A percentile compares a stretch with the other conserved stretches of the same genome.
Evolutionary conservation across 2,797 vertebrate species (phyloP).

Genomic region (Cynopterus sphinx): DNA sequence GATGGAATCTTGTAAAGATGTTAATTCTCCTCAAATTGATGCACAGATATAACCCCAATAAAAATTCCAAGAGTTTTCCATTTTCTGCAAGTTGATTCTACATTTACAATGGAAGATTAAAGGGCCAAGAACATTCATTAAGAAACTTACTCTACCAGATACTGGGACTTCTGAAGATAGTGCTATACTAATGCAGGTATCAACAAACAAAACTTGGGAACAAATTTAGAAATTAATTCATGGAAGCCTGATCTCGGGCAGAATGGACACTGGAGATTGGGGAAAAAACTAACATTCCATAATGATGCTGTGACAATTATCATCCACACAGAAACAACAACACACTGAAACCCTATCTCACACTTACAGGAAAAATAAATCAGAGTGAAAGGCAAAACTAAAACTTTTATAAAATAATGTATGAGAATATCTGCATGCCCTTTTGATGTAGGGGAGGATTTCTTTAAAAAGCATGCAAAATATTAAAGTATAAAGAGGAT

Average conservation of each 20-base stretch:
- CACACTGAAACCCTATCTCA: not conserved
- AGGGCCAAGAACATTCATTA: not conserved
- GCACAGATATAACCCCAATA: not conserved
- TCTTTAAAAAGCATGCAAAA: constrained; percentile 29
- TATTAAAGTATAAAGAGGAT: not conserved
- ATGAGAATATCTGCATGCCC: not conserved
- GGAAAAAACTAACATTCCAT: not conserved
- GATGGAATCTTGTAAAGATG: not conserved
- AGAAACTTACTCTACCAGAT: not conserved
- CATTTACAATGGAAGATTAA: not conserved
- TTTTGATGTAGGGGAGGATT: not conserved
- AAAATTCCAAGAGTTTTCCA: constrained; percentile 27
- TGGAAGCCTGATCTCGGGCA: not conserved
- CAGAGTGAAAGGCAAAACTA: not conserved
- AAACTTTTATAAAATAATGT: not conserved
- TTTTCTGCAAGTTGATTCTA: constrained; percentile 35
- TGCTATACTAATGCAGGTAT: not conserved
- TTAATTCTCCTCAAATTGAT: not conserved
- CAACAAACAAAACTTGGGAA: constrained; percentile 4
- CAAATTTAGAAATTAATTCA: not conserved
- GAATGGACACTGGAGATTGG: not conserved
- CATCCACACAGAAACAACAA: not conserved
- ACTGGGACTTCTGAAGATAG: not conserved
- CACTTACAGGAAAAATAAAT: not conserved
- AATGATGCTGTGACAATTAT: not conserved